These are phyloP conservation scores for Drosophila saltans DNA, from an alignment of 1,140 invertebrate genomes.

Conservation along the genomic window DNA sequence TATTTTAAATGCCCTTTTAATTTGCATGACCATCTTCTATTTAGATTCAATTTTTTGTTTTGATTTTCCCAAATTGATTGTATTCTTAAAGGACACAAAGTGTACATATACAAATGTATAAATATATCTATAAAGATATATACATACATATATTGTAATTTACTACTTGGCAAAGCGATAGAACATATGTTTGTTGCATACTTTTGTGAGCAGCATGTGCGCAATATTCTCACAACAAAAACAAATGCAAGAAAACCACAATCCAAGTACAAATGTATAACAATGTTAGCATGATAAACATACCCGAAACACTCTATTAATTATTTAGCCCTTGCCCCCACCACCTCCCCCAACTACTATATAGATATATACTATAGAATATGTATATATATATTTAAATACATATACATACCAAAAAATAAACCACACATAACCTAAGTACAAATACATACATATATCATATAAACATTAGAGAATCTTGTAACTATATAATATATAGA, in stretches of 20 bases:
- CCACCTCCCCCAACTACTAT: too few relatives aligned
- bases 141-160: too few relatives aligned
- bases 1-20: too few relatives aligned
- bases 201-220: constrained; percentile 36
- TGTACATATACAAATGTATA: too few relatives aligned
- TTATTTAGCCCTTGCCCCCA: background rate
- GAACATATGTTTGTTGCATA: constrained; percentile 41
- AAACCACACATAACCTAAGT: background rate
- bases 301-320: background rate
- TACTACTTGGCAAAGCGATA: background rate
- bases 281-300: background rate
- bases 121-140: too few relatives aligned
- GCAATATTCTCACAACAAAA: constrained; percentile 13
- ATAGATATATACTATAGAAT: too few relatives aligned
- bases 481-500: constrained; percentile 42
- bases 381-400: too few relatives aligned
- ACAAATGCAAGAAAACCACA: constrained; percentile 26
- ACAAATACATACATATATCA: constrained; percentile 39
- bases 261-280: background rate
- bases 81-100: too few relatives aligned
- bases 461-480: constrained; percentile 46
- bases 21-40: too few relatives aligned
- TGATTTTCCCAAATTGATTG: too few relatives aligned
- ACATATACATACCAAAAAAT: too few relatives aligned
- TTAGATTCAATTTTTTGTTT: too few relatives aligned